A percentile compares a stretch with the other conserved stretches of the same genome.
These are phyloP conservation scores for Lapara coniferarum DNA, from an alignment of 2,888 invertebrate genomes.

Conservation along the genomic window DNA sequence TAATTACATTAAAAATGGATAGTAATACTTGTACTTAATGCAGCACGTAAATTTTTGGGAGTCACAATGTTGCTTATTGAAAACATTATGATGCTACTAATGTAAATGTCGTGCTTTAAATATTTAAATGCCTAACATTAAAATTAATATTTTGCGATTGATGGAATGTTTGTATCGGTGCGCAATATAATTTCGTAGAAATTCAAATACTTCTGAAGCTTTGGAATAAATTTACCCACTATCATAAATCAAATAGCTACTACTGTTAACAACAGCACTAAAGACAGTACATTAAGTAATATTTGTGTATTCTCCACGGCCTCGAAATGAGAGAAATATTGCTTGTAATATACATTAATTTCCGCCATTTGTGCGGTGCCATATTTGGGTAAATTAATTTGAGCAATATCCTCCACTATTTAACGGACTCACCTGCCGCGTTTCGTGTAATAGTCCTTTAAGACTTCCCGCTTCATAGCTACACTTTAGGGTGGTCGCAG, in stretches of 20 bases:
- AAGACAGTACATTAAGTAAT: conserved; percentile 14
- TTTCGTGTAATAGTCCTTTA: conserved; percentile 65
- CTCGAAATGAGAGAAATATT: conserved; percentile 8
- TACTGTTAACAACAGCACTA: conserved; percentile 1
- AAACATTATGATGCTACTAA: too few species aligned
- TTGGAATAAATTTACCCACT: too few species aligned
- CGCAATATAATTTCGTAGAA: too few species aligned
- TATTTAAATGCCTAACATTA: too few species aligned
- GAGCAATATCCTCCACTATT: conserved; percentile 55
- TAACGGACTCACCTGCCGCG: conserved; percentile 66
- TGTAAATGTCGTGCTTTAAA: too few species aligned
- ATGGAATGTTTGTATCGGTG: too few species aligned
- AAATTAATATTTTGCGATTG: too few species aligned
- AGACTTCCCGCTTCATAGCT: conserved; percentile 51
- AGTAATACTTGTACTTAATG: not conserved
- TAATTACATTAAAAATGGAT: too few species aligned
- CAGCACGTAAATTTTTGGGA: too few species aligned
- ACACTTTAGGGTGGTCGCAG: conserved; percentile 44
- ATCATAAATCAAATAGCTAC: conserved; percentile 8
- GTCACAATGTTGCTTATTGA: too few species aligned
- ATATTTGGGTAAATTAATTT: conserved; percentile 67
- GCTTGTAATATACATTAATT: conserved; percentile 45
- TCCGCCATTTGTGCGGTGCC: conserved; percentile 48
- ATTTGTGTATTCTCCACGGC: not conserved
- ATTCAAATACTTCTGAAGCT: too few species aligned